Conservation (phyloP, 2,797 vertebrate species). For the Epinephelus awoara region DNA sequence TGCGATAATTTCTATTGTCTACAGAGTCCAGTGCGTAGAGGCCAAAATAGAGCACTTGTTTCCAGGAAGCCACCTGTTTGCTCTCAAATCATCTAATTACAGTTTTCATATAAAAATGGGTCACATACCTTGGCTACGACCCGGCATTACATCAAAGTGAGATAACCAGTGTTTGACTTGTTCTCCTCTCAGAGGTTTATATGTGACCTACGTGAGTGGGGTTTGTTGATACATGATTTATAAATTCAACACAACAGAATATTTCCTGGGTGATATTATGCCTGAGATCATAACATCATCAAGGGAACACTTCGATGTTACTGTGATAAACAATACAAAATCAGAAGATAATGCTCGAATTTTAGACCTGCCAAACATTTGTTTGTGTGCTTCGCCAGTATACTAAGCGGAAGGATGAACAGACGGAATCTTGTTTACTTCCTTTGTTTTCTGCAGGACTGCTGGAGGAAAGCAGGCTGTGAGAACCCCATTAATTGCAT, state of each 20-base stretch:
- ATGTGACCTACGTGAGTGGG: slow-evolving; percentile 54
- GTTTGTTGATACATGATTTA: slow-evolving; percentile 64
- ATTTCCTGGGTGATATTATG: slow-evolving; percentile 68
- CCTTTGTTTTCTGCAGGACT: slow-evolving; percentile 44
- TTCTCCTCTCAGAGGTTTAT: slow-evolving; percentile 60
- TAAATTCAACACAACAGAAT: slow-evolving; percentile 63
- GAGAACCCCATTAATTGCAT: slow-evolving; percentile 42
- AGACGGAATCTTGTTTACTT: slow-evolving; percentile 59
- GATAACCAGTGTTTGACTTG: slow-evolving; percentile 70
- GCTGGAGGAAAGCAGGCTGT: slow-evolving; percentile 40
- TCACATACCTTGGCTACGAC: slow-evolving; percentile 61
- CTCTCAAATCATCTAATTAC: slow-evolving; percentile 55
- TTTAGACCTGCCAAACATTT: slow-evolving; percentile 32
- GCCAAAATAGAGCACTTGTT: background rate
- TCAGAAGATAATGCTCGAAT: slow-evolving; percentile 28
- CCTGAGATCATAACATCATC: slow-evolving; percentile 40
- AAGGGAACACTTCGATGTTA: slow-evolving; percentile 23
- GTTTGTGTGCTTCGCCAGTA: slow-evolving; percentile 35
- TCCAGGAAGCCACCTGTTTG: slow-evolving; percentile 57
- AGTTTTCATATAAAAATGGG: slow-evolving; percentile 62
- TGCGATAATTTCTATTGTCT: background rate
- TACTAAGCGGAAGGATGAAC: slow-evolving; percentile 44
- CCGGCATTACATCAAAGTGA: slow-evolving; percentile 65
- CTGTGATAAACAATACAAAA: slow-evolving; percentile 25
- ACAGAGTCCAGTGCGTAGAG: background rate